These are phyloP conservation scores for Cettia cetti DNA, from an alignment of 2,113 vertebrate species.

Conservation along the genomic window DNA sequence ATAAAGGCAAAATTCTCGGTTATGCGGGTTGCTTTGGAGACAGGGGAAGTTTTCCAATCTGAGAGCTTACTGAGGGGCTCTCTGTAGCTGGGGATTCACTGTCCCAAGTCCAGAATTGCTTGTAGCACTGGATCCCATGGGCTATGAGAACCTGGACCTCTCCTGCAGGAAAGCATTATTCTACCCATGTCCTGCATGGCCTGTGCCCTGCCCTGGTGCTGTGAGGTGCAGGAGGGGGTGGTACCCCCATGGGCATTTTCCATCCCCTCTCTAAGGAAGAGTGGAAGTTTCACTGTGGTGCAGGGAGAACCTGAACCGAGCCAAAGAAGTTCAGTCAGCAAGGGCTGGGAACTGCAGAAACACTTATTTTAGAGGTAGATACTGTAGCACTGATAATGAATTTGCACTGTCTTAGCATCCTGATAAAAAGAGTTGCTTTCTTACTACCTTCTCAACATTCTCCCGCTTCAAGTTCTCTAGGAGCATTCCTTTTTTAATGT, in stretches of 20 bases:
- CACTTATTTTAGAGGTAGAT: background rate
- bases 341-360: background rate
- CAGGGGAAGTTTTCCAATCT: background rate
- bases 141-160: background rate
- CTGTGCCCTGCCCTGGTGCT: background rate
- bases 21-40: background rate
- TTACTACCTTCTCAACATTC: background rate
- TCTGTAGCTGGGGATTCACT: background rate
- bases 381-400: background rate
- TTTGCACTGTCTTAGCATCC: background rate
- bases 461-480: background rate
- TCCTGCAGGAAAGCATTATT: background rate
- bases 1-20: background rate
- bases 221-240: background rate
- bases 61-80: background rate
- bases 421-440: background rate
- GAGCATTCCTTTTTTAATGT: background rate
- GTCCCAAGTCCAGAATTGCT: background rate
- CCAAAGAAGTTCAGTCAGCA: rapidly evolving
- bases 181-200: rapidly evolving
- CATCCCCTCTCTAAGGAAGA: background rate
- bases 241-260: rapidly evolving
- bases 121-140: background rate
- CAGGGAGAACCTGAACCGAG: background rate
- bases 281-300: background rate